Conservation (phyloP, 1,140 invertebrate species). For the Agrypnia vestita region DNA sequence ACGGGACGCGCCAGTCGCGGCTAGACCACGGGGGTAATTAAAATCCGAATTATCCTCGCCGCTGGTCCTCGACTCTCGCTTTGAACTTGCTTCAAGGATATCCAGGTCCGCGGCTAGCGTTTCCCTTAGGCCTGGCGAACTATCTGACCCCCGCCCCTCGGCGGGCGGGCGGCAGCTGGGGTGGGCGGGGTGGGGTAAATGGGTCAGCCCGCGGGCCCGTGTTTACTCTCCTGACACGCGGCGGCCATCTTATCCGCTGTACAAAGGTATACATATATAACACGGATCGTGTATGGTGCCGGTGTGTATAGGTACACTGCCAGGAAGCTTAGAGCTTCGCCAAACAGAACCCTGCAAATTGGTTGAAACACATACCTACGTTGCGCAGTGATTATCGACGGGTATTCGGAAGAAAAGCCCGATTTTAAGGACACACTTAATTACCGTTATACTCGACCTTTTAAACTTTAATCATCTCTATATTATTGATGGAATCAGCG, state of each 20-base stretch:
- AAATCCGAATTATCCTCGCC: conserved; percentile 7
- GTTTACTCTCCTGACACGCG: conserved; percentile 23
- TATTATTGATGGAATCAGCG: too few species aligned
- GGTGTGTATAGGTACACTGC: too few species aligned
- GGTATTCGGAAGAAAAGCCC: too few species aligned
- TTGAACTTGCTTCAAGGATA: conserved; percentile 55
- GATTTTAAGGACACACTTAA: too few species aligned
- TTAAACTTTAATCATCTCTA: too few species aligned
- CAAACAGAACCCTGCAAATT: too few species aligned
- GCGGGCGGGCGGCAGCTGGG: conserved; percentile 8
- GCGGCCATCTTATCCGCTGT: conserved; percentile 30
- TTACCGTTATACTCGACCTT: too few species aligned
- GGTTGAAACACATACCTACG: too few species aligned
- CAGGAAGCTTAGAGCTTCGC: not conserved
- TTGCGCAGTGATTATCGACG: too few species aligned
- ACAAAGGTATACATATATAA: conserved; percentile 24
- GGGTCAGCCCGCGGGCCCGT: conserved; percentile 62
- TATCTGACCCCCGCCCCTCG: conserved; percentile 6
- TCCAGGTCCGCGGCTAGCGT: conserved; percentile 54
- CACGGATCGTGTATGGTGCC: not conserved
- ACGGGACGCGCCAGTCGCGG: too few species aligned
- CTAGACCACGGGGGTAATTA: conserved; percentile 51
- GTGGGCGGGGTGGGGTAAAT: conserved; percentile 21
- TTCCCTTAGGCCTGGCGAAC: conserved; percentile 38
- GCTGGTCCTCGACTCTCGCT: not conserved